These are phyloP conservation scores for Parnassius smintheus DNA, from an alignment of 2,888 invertebrate species.

Conservation along the genomic window DNA sequence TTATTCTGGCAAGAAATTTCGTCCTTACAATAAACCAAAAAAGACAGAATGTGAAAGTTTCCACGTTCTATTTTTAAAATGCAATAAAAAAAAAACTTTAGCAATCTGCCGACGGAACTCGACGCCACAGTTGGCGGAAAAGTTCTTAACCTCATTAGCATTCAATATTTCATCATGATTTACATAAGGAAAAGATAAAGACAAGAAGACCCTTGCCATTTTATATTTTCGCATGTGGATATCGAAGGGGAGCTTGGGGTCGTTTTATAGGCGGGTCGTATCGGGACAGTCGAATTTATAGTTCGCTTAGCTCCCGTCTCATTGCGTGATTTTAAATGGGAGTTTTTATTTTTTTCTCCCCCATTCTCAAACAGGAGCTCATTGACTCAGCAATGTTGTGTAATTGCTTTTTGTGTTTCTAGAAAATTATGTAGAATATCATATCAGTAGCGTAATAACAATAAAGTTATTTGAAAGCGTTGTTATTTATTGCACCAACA, in stretches of 20 bases:
- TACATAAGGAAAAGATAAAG: conserved; percentile 80
- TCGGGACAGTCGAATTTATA: conserved; percentile 65
- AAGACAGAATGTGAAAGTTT: not conserved
- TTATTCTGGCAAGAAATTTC: too few relatives aligned
- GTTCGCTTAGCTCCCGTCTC: conserved; percentile 67
- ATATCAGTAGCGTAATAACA: too few relatives aligned
- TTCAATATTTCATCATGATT: conserved; percentile 63
- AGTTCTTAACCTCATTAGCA: conserved; percentile 75
- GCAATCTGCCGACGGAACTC: conserved; percentile 31
- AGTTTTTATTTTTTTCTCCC: conserved; percentile 44
- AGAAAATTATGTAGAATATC: not conserved
- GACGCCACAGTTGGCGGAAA: conserved; percentile 59
- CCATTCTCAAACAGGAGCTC: conserved; percentile 35
- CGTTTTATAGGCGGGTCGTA: conserved; percentile 50
- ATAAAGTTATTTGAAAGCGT: too few relatives aligned
- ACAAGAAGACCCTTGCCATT: conserved; percentile 73
- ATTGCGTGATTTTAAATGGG: conserved; percentile 63
- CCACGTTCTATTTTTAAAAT: not conserved
- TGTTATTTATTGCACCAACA: too few relatives aligned
- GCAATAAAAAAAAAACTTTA: conserved; percentile 25
- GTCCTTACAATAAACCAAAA: too few relatives aligned
- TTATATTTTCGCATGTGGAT: conserved; percentile 62
- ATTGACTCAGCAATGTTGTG: conserved; percentile 41
- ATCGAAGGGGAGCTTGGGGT: conserved; percentile 60
- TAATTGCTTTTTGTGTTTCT: conserved; percentile 37